Evolutionary conservation across 2,797 vertebrate species (phyloP).

Genomic region (Chelonia mydas): DNA sequence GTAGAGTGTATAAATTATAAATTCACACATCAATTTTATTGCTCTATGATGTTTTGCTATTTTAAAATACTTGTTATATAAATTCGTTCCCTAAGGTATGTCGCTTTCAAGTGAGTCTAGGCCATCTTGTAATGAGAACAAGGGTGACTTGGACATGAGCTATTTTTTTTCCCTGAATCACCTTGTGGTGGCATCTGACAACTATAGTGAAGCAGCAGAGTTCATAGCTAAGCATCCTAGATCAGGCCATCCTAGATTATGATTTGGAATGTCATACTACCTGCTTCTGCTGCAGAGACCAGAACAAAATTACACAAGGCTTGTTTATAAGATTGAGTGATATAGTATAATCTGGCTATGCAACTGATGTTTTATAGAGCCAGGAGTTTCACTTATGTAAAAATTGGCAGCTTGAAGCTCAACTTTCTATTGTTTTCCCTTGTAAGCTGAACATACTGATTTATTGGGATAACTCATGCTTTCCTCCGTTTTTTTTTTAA

Average conservation of each 20-base stretch:
- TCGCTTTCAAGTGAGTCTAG: not conserved
- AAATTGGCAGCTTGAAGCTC: not conserved
- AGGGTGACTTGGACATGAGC: not conserved
- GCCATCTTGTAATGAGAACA: not conserved
- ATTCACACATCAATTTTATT: not conserved
- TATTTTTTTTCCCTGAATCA: not conserved
- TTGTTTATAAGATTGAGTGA: not conserved
- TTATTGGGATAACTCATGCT: not conserved
- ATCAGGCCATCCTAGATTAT: not conserved
- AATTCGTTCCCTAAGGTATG: not conserved
- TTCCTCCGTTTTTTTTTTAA: not conserved
- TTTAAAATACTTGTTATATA: not conserved
- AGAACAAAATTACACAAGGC: fast-evolving
- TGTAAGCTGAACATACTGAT: not conserved
- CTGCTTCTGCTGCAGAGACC: not conserved
- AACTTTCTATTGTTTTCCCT: not conserved
- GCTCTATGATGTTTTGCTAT: not conserved
- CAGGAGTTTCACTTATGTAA: not conserved
- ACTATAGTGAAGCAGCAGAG: fast-evolving
- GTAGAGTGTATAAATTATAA: not conserved
- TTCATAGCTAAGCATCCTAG: fast-evolving
- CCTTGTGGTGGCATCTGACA: not conserved
- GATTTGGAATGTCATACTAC: not conserved
- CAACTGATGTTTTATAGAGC: not conserved
- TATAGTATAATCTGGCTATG: not conserved